Percentiles rank a stretch among this genome's conserved stretches.
These are phyloP conservation scores for Lethenteron camtschaticum DNA, from an alignment of 2,113 vertebrate genomes.

Conservation along the genomic window DNA sequence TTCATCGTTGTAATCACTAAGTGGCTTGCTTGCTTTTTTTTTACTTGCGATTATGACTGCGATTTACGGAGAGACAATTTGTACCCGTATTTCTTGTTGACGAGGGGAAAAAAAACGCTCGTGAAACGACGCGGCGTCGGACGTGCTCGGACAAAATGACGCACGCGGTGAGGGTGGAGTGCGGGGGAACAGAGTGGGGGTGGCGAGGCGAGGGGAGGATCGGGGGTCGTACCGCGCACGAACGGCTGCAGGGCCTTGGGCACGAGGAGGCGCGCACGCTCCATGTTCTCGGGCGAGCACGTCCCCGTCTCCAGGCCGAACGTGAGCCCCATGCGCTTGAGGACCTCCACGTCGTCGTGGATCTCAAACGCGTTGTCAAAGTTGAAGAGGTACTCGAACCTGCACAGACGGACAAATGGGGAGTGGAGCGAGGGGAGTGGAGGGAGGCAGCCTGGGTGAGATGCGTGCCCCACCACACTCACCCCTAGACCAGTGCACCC, in stretches of 20 bases:
- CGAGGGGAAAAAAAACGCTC: too few species aligned
- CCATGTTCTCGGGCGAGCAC: conserved; percentile 78
- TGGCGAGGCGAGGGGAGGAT: neutral
- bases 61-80: too few species aligned
- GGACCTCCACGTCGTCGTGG: conserved; percentile 90
- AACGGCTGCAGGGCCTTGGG: conserved; percentile 93
- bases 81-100: too few species aligned
- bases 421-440: neutral
- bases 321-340: conserved; percentile 97
- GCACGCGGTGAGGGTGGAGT: neutral
- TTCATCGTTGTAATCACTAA: too few species aligned
- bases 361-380: conserved; percentile 99
- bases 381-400: conserved; percentile 97
- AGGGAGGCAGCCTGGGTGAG: too few species aligned
- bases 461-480: too few species aligned
- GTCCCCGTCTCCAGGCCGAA: conserved; percentile 79
- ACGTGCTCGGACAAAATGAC: neutral
- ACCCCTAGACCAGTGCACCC: too few species aligned
- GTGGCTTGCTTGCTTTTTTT: too few species aligned
- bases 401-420: conserved; percentile 13
- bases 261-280: conserved; percentile 63
- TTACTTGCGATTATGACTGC: too few species aligned
- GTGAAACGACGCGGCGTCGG: neutral
- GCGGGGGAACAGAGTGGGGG: neutral
- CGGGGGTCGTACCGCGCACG: conserved; percentile 48